phyloP scores from a whole-genome alignment of 1,140 invertebrate genomes.

The Euwallacea fornicatus region DNA sequence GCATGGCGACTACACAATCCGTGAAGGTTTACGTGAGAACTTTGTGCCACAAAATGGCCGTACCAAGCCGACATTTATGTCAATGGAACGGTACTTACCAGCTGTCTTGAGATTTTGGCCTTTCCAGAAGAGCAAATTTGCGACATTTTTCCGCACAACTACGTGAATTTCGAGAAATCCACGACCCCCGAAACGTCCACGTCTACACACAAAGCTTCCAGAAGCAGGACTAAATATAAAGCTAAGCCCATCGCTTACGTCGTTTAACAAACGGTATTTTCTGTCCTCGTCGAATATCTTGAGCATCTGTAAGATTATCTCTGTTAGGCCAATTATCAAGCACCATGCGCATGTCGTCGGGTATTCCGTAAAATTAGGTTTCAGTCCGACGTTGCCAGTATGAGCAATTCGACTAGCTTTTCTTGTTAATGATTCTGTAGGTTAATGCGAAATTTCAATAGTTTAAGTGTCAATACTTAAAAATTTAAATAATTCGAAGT shows the following conservation, averaged over 20 bases:
- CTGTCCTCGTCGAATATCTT: slow-evolving; percentile 2
- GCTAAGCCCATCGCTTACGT: neutral
- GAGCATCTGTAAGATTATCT: no score
- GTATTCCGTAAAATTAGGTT: no score
- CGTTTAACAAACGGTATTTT: slow-evolving; percentile 32
- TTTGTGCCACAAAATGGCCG: slow-evolving; percentile 41
- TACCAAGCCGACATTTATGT: neutral
- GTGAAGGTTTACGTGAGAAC: slow-evolving; percentile 42
- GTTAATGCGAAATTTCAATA: no score
- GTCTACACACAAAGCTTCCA: slow-evolving; percentile 41
- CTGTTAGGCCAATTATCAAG: no score
- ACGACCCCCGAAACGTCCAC: slow-evolving; percentile 38
- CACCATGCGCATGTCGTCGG: no score
- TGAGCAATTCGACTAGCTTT: no score
- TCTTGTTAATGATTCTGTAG: no score
- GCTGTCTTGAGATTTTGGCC: slow-evolving; percentile 40
- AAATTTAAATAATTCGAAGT: no score
- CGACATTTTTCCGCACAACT: slow-evolving; percentile 40
- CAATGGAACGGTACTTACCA: slow-evolving; percentile 42
- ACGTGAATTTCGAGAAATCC: slow-evolving; percentile 44
- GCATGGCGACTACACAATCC: slow-evolving; percentile 42
- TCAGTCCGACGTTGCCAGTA: no score
- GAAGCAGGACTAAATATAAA: slow-evolving; percentile 45
- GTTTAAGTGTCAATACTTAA: no score
- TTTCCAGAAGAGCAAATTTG: slow-evolving; percentile 41